Base-by-base conservation (phyloP, 2,888 invertebrate genomes). In the Trisateles emortualis region DNA sequence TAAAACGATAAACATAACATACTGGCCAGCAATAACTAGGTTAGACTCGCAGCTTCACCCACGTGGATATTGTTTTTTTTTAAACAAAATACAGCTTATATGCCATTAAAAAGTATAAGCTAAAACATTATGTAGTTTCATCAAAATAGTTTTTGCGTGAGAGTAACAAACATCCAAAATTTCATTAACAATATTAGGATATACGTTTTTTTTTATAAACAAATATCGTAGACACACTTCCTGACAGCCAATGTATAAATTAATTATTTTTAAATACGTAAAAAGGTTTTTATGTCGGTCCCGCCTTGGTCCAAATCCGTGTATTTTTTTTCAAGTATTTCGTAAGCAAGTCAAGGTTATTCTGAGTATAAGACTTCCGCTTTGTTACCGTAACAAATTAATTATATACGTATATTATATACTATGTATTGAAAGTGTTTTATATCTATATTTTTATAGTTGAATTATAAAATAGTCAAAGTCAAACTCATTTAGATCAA, bases 321-420 rank as follows among this genome's bases (percentile, higher is more conserved):
- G 45, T 52, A 58, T 64, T 58, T 65, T 59, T 72, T 47, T 52
- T 13, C 26, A 40, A 36, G 43, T 33, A 51, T 30, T 26, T 38
- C 17, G 17, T 51, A 48, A 66, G 33, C 41, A 26, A 22, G 30
- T 33, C 70, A 71, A 71, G 70, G 70, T 40, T 46, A 42, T 30
- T 36, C 55, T 38, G 29, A 38, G 52, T 44, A 56, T 54, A 53
- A 29, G 16, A 57, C 73, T 71, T 71, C 70, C 70, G 73, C 61
- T 70, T 66, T 33, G 36, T 36, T 39, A 46, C 45, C 65, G 57
- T 59, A 48, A 43, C 33, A 54, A 72, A 72, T 64, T 72, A 72
- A 64, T 68, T 68, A 61, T 68, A 42, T 26, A 57, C 56, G 58
- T 36, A 30, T 36, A 44, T 22, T 38, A 22, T 36, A 13, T 17